phyloP scores from a whole-genome alignment of 2,113 vertebrate genomes.

The Rhea americana region DNA sequence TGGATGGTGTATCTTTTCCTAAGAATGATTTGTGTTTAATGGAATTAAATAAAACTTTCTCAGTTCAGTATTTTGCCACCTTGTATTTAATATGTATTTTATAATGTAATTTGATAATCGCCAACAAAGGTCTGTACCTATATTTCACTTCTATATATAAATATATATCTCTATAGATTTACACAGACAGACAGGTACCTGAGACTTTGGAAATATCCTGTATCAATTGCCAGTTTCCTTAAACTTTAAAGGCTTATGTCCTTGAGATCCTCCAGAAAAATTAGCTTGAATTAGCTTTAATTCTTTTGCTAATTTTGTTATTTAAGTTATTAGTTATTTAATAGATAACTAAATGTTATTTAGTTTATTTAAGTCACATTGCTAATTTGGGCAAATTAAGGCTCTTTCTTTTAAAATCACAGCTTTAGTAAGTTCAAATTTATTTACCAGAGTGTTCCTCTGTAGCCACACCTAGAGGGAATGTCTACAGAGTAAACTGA shows the following conservation, averaged over 20 bases:
- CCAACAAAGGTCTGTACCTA: not conserved
- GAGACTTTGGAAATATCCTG: not conserved
- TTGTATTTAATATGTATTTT: conserved; percentile 11
- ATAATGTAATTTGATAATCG: not conserved
- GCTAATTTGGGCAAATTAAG: not conserved
- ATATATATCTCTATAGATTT: not conserved
- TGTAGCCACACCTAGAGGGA: not conserved
- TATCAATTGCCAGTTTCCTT: not conserved
- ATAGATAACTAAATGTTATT: too few species aligned
- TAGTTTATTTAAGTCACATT: not conserved
- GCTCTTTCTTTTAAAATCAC: not conserved
- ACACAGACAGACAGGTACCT: not conserved
- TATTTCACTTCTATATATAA: not conserved
- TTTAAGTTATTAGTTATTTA: too few species aligned
- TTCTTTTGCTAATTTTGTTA: not conserved
- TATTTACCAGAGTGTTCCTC: not conserved
- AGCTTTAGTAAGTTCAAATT: not conserved
- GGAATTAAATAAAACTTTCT: not conserved
- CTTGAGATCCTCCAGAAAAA: not conserved
- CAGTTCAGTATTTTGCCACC: not conserved
- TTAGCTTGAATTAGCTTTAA: not conserved
- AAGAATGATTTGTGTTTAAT: not conserved
- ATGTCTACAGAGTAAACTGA: not conserved
- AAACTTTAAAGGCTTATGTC: not conserved
- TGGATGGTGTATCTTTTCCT: not conserved